These are phyloP conservation scores for Anolis apletophallus DNA, from an alignment of 2,797 vertebrate genomes.

Conservation along the genomic window DNA sequence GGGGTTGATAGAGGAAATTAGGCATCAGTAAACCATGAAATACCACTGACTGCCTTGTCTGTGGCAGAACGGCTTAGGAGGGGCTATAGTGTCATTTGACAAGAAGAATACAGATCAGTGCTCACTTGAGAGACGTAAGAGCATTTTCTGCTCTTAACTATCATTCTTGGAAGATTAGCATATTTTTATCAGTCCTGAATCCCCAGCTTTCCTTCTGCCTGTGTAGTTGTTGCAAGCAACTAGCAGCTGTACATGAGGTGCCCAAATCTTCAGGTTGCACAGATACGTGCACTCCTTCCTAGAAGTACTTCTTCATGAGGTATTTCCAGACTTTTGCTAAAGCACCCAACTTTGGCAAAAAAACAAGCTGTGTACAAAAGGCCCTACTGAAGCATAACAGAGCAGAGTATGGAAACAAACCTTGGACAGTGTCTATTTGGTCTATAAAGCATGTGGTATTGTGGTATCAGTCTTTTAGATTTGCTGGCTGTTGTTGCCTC, in stretches of 20 bases:
- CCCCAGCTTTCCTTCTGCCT: not conserved
- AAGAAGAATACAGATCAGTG: constrained; percentile 19
- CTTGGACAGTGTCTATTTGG: too few relatives aligned
- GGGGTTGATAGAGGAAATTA: constrained; percentile 42
- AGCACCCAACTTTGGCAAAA: not conserved
- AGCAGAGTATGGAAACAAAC: not conserved
- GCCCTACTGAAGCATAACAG: not conserved
- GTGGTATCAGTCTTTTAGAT: too few relatives aligned
- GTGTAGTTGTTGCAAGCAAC: not conserved
- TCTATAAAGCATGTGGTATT: too few relatives aligned
- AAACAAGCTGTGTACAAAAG: not conserved
- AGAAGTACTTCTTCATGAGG: not conserved
- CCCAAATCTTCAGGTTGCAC: not conserved
- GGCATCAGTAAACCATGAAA: constrained; percentile 37
- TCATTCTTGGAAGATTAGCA: not conserved
- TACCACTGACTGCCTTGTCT: not conserved
- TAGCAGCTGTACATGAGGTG: not conserved
- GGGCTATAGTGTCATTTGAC: not conserved
- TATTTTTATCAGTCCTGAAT: not conserved
- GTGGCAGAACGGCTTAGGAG: not conserved
- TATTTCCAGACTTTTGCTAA: not conserved
- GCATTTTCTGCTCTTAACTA: constrained; percentile 18
- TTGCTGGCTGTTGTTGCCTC: too few relatives aligned
- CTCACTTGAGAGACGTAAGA: constrained; percentile 11
- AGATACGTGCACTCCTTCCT: not conserved